A percentile compares a stretch with the other conserved stretches of the same genome.
Evolutionary conservation across 2,797 vertebrate species (phyloP).

Genomic region (Danio tinwini): DNA sequence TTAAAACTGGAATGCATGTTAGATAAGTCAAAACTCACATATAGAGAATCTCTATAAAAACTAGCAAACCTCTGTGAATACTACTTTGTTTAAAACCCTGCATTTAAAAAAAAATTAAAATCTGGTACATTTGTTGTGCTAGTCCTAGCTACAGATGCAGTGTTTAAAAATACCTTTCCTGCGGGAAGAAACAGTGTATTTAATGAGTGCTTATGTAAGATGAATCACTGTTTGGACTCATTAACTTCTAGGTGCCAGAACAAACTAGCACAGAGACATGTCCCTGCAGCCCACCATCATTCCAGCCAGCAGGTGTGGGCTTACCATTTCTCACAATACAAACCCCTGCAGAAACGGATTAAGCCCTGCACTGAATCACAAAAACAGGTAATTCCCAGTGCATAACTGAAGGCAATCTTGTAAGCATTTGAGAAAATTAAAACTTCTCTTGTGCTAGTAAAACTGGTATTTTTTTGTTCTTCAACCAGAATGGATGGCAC

Average conservation of each 20-base stretch:
- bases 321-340: conserved; percentile 29
- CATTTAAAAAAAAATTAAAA: not conserved
- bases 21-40: not conserved
- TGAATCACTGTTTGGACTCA: conserved; percentile 40
- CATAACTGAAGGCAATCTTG: not conserved
- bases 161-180: conserved; percentile 30
- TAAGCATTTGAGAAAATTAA: not conserved
- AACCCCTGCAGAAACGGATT: conserved; percentile 19
- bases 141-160: conserved; percentile 16
- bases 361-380: conserved; percentile 12
- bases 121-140: not conserved
- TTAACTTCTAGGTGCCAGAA: conserved; percentile 39
- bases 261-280: conserved; percentile 42
- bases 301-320: conserved; percentile 54
- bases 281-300: conserved; percentile 54
- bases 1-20: not conserved
- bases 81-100: not conserved
- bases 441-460: not conserved
- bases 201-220: conserved; percentile 47
- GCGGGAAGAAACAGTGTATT: conserved; percentile 36
- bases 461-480: not conserved
- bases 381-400: not conserved
- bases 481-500: not conserved
- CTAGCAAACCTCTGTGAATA: not conserved
- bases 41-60: not conserved